A percentile compares a stretch with the other conserved stretches of the same genome.
phyloP scores from a whole-genome alignment of 2,113 vertebrate species.

The Caranx ignobilis region DNA sequence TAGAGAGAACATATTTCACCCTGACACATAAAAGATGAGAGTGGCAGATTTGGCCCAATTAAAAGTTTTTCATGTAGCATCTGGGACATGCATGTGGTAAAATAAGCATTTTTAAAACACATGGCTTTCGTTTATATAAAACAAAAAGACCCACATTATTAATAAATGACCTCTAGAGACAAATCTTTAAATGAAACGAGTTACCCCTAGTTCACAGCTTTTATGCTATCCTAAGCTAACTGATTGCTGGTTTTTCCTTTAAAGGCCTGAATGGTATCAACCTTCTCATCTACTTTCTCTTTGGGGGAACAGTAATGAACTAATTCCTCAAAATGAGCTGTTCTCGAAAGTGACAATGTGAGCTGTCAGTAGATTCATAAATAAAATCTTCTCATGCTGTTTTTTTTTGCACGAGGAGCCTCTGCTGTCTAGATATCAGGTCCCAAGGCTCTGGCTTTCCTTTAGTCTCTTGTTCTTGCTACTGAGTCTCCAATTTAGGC shows the following conservation, averaged over 20 bases:
- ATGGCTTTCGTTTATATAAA: background rate
- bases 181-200: too few relatives aligned
- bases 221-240: background rate
- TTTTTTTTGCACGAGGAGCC: background rate
- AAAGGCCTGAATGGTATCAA: too few relatives aligned
- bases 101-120: background rate
- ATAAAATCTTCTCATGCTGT: background rate
- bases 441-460: slow-evolving; percentile 12
- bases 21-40: background rate
- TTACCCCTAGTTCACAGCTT: background rate
- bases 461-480: slow-evolving; percentile 5
- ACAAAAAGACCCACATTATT: background rate
- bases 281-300: background rate
- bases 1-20: slow-evolving; percentile 12
- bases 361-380: background rate
- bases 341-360: background rate
- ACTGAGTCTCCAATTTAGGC: background rate
- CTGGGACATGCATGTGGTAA: background rate
- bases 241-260: background rate
- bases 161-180: background rate
- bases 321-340: background rate
- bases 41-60: background rate
- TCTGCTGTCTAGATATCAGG: background rate
- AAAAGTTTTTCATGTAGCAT: background rate
- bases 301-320: background rate